Evolutionary conservation across 2,797 vertebrate species (phyloP).

Genomic region (Astyanax mexicanus): DNA sequence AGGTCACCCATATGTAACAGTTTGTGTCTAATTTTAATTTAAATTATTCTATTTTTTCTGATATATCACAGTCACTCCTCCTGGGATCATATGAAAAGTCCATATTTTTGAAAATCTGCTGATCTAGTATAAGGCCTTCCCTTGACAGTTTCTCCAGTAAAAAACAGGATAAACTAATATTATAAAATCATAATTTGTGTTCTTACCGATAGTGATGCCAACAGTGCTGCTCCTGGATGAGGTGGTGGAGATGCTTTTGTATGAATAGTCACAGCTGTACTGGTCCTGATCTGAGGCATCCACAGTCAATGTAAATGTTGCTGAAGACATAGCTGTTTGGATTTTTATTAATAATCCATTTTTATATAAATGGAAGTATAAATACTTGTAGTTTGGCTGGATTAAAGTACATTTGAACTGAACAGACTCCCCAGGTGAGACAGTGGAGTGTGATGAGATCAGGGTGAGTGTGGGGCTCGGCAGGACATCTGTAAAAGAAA

Average conservation of each 20-base stretch:
- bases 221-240: conserved; percentile 24
- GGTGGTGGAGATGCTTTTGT: background rate
- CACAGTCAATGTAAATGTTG: conserved; percentile 15
- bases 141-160: too few species aligned
- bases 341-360: background rate
- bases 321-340: background rate
- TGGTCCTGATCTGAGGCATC: conserved; percentile 9
- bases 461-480: background rate
- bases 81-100: too few species aligned
- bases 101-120: too few species aligned
- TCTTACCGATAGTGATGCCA: conserved; percentile 41
- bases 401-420: conserved; percentile 30
- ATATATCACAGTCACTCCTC: too few species aligned
- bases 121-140: too few species aligned
- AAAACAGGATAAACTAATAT: too few species aligned
- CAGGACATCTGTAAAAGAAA: background rate
- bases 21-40: too few species aligned
- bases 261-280: conserved; percentile 40
- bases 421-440: background rate
- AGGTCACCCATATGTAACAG: too few species aligned
- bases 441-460: background rate
- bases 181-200: too few species aligned
- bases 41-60: too few species aligned
- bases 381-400: background rate
- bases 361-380: background rate